A percentile compares a stretch with the other conserved stretches of the same genome.
Conservation (phyloP, 2,888 invertebrate genomes). For the Scaptomyza flava region DNA sequence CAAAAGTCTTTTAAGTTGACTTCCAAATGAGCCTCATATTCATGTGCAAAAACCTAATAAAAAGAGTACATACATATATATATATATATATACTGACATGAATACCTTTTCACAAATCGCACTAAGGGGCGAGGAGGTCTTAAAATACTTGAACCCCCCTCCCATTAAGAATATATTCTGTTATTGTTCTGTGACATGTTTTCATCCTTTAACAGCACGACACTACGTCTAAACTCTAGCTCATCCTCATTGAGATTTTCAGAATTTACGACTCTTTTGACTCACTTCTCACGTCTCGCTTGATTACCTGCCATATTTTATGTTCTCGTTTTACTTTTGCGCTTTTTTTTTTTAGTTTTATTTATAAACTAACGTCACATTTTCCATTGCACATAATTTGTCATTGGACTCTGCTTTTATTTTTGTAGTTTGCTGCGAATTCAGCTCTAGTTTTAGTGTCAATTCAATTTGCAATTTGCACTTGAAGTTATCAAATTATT, state of each 20-base stretch:
- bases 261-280: constrained; percentile 25
- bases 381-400: constrained; percentile 26
- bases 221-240: constrained; percentile 2
- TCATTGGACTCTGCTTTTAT: constrained; percentile 25
- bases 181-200: constrained; percentile 24
- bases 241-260: constrained; percentile 23
- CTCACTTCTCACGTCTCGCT: constrained; percentile 15
- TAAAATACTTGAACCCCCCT: constrained; percentile 13
- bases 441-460: constrained; percentile 35
- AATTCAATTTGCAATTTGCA: constrained; percentile 27
- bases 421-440: constrained; percentile 16
- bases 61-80: not conserved
- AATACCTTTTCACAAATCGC: constrained; percentile 24
- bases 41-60: constrained; percentile 6
- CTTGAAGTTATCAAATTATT: constrained; percentile 6
- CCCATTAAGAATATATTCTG: constrained; percentile 11
- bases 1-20: constrained; percentile 20
- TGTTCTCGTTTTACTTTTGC: constrained; percentile 15
- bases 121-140: not conserved
- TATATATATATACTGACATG: not conserved
- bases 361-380: not conserved
- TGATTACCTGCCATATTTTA: constrained; percentile 55
- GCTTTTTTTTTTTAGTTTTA: constrained; percentile 6
- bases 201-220: constrained; percentile 14
- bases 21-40: constrained; percentile 22